phyloP scores from a whole-genome alignment of 2,797 vertebrate species.

The Kryptolebias ocellatus region DNA sequence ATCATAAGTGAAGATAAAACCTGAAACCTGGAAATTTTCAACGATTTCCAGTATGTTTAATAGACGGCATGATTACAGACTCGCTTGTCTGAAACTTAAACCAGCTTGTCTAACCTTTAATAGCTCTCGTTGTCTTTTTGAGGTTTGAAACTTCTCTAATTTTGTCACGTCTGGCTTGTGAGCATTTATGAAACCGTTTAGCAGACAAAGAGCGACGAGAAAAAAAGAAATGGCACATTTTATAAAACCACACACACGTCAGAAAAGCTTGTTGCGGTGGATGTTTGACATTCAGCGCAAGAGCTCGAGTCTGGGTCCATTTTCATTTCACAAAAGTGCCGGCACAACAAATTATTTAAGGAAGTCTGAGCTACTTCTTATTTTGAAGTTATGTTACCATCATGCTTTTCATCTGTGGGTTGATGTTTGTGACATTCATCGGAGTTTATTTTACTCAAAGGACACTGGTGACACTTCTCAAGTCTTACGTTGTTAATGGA shows the following conservation, averaged over 20 bases:
- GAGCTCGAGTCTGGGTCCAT: background rate
- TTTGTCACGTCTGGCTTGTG: background rate
- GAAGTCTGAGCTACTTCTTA: background rate
- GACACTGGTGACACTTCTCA: slow-evolving; percentile 5
- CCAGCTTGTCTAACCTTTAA: too few relatives aligned
- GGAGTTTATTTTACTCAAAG: background rate
- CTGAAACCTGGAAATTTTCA: too few relatives aligned
- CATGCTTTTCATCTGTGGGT: background rate
- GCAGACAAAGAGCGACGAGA: background rate
- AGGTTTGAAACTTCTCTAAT: too few relatives aligned
- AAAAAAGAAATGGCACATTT: background rate
- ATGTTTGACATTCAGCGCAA: background rate
- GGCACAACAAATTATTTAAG: background rate
- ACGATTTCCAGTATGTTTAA: too few relatives aligned
- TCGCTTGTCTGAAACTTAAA: too few relatives aligned
- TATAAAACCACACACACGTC: background rate
- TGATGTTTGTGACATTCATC: background rate
- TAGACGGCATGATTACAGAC: too few relatives aligned
- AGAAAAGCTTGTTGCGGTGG: slow-evolving; percentile 11
- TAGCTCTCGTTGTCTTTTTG: too few relatives aligned
- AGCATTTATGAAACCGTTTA: background rate
- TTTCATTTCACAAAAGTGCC: background rate
- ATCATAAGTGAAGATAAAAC: too few relatives aligned
- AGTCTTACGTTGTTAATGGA: slow-evolving; percentile 50
- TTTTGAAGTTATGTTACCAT: background rate